Base-by-base conservation (phyloP, 2,113 vertebrate species). In the Poeciliopsis retropinna region DNA sequence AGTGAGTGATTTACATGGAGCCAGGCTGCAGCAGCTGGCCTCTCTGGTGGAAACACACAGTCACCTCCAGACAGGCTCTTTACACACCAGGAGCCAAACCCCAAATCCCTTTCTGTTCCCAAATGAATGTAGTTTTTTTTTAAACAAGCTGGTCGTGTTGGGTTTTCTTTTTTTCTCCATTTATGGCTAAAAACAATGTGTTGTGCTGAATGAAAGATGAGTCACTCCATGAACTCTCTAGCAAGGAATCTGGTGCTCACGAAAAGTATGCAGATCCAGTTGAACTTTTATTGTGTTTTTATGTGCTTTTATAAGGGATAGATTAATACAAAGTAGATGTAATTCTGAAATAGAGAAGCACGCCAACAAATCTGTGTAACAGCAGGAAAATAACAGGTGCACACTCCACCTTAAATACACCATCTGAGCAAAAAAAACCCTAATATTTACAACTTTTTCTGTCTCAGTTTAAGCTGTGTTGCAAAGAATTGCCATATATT, bases 21-120 rank as follows among this genome's bases (percentile, higher is more conserved):
- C 41, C 73, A 70, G 72, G n/a, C 62, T 47, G 44, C 28, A 67
- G 78, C 86, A 87, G 81, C 87, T 91, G 87, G 84, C 79, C 77
- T 68, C 66, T 60, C 60, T 63, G 70, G 71, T 89, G 91, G 90
- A 92, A 93, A 93, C 79, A 82, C 63, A 62, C 39, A 54, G 83
- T 90, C 87, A 88, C 66, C 32, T 37, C 5, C 64, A 85, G 80
- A 60, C 86, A 74, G 51, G 30, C 76, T 67, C 76, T 70, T 34
- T 67, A 64, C 31, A 72, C 78, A 71, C 86, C 75, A 72, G 39
- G 32, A 79, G 51, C 51, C 67, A 76, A 72, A 70, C 60, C 72
- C 30, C 44, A 28, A 51, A 78, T 12, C 34, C n/a, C 62, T 64
- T 65, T 66, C 66, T 62, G 67, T 31, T 32, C 30, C 29, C 19